Conservation (phyloP, 2,888 invertebrate genomes). For the Drosophila mayaguana region DNA sequence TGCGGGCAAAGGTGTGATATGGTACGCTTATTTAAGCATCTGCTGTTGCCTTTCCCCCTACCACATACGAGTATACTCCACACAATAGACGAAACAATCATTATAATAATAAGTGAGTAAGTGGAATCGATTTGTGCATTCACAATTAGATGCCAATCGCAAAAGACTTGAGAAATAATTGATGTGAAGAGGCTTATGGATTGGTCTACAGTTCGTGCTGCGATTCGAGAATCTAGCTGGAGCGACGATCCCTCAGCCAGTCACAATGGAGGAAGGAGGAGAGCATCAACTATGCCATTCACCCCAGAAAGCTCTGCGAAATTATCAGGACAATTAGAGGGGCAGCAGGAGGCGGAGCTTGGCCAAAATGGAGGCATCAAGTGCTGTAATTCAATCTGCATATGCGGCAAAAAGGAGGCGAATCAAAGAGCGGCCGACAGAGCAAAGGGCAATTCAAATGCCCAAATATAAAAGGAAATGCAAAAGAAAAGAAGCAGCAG, state of each 20-base stretch:
- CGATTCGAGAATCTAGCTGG: not conserved
- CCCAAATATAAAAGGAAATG: conserved; percentile 55
- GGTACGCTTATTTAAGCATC: not conserved
- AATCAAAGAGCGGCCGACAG: conserved; percentile 62
- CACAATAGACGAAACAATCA: not conserved
- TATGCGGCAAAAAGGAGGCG: conserved; percentile 56
- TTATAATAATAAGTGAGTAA: not conserved
- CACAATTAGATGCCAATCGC: conserved; percentile 20
- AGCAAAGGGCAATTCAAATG: conserved; percentile 58
- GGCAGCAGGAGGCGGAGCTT: conserved; percentile 8
- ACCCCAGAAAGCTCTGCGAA: conserved; percentile 24
- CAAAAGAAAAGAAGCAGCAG: conserved; percentile 24
- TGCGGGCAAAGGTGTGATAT: not conserved
- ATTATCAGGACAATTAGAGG: conserved; percentile 71
- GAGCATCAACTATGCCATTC: conserved; percentile 13
- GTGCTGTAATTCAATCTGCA: conserved; percentile 80
- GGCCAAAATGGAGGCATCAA: conserved; percentile 50
- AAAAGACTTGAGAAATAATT: conserved; percentile 10
- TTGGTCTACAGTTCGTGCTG: not conserved
- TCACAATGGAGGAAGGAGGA: conserved; percentile 14
- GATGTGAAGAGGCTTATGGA: not conserved
- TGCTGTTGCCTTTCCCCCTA: not conserved
- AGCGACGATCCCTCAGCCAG: conserved; percentile 21
- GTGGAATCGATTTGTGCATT: conserved; percentile 1
- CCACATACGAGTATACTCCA: too few relatives aligned